phyloP scores from a whole-genome alignment of 2,113 vertebrate species.

The Triplophysa rosa region DNA sequence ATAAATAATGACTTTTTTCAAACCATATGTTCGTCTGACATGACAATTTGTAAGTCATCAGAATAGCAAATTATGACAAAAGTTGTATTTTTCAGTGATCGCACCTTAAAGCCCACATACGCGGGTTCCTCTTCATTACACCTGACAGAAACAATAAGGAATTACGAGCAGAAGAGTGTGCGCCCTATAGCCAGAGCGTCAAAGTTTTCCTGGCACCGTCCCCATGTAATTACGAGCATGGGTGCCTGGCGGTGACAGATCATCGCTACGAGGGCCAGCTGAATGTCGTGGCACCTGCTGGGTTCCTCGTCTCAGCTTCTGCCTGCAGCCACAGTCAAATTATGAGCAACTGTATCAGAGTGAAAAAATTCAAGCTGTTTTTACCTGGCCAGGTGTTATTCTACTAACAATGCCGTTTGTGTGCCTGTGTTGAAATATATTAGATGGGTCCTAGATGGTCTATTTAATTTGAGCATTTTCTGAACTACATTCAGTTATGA shows the following conservation, averaged over 20 bases:
- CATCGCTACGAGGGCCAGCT: slow-evolving; percentile 71
- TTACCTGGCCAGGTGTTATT: slow-evolving; percentile 29
- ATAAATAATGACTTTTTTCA: no score
- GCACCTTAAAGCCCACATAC: not conserved
- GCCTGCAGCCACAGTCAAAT: slow-evolving; percentile 49
- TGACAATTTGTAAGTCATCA: no score
- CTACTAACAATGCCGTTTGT: not conserved
- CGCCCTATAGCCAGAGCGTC: slow-evolving; percentile 53
- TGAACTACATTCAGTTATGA: no score
- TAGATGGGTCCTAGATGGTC: not conserved
- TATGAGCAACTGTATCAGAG: slow-evolving; percentile 32
- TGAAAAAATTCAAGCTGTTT: not conserved
- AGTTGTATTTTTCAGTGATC: no score
- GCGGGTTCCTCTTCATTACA: slow-evolving; percentile 62
- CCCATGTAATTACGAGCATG: slow-evolving; percentile 75
- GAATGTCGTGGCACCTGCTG: slow-evolving; percentile 67
- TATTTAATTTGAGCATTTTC: no score
- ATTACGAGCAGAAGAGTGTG: slow-evolving; percentile 63
- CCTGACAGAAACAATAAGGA: slow-evolving; percentile 72
- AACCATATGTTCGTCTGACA: no score
- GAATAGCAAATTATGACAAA: no score
- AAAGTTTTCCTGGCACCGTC: slow-evolving; percentile 65
- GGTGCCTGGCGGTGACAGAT: slow-evolving; percentile 76
- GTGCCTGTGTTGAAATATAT: not conserved
- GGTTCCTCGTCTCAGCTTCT: slow-evolving; percentile 57